phyloP scores from a whole-genome alignment of 2,797 vertebrate species.

The Alcedo atthis region DNA sequence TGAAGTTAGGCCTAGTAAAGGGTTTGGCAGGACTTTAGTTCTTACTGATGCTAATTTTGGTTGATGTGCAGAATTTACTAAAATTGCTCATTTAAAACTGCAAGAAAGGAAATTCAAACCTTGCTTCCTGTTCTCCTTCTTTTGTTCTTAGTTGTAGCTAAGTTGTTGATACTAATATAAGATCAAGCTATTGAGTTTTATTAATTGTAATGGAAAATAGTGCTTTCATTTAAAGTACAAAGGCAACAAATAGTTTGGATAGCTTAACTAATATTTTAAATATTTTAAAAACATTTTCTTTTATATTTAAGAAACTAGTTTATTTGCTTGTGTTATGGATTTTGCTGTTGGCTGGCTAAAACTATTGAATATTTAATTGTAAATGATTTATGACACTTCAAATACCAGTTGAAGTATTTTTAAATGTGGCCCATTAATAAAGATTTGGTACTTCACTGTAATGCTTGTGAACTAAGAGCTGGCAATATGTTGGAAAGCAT shows the following conservation, averaged over 20 bases:
- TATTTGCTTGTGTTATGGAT: fast-evolving
- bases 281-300: fast-evolving
- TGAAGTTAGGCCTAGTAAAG: not conserved
- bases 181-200: not conserved
- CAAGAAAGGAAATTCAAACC: not conserved
- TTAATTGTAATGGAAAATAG: not conserved
- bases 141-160: not conserved
- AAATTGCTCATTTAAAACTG: not conserved
- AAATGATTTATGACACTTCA: not conserved
- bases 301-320: not conserved
- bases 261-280: not conserved
- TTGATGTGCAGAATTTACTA: not conserved
- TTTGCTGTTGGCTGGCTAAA: not conserved
- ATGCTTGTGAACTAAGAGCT: not conserved
- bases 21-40: not conserved
- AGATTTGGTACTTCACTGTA: not conserved
- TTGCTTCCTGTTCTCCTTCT: fast-evolving
- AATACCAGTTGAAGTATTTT: not conserved
- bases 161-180: not conserved
- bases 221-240: not conserved
- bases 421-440: not conserved
- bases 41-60: not conserved
- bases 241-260: not conserved
- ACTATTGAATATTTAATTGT: not conserved
- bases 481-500: not conserved